phyloP scores from a whole-genome alignment of 2,797 vertebrate species.

The Acrossocheilus wenchowensis region DNA sequence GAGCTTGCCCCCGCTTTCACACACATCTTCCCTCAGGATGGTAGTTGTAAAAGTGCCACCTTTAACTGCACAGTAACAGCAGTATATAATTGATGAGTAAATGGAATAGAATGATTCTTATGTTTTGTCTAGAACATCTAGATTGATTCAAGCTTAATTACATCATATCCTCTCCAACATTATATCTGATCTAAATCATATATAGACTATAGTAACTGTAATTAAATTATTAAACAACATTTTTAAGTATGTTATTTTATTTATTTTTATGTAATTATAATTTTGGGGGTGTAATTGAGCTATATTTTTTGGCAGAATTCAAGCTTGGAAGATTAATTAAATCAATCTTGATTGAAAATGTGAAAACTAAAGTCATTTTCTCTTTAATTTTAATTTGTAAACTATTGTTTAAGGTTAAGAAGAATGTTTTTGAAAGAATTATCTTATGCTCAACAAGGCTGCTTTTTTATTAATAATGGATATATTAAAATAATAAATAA shows the following conservation, averaged over 20 bases:
- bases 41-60: conserved; percentile 17
- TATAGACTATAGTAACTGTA: neutral
- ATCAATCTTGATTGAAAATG: neutral
- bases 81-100: conserved; percentile 2
- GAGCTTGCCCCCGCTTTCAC: conserved; percentile 1
- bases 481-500: neutral
- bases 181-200: neutral
- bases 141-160: neutral
- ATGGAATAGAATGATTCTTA: neutral
- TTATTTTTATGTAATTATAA: neutral
- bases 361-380: neutral
- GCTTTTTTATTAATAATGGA: neutral
- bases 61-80: conserved; percentile 13
- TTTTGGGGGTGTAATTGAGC: neutral
- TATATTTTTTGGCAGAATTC: neutral
- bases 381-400: neutral
- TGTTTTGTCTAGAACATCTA: conserved; percentile 8
- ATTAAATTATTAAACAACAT: neutral
- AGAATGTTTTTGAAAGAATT: neutral
- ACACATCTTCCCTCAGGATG: conserved; percentile 24
- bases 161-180: neutral
- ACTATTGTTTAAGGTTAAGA: neutral
- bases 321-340: neutral
- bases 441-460: neutral
- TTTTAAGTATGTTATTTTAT: neutral